Evolutionary conservation across 2,797 vertebrate genomes (phyloP).

Genomic region (Falco peregrinus): DNA sequence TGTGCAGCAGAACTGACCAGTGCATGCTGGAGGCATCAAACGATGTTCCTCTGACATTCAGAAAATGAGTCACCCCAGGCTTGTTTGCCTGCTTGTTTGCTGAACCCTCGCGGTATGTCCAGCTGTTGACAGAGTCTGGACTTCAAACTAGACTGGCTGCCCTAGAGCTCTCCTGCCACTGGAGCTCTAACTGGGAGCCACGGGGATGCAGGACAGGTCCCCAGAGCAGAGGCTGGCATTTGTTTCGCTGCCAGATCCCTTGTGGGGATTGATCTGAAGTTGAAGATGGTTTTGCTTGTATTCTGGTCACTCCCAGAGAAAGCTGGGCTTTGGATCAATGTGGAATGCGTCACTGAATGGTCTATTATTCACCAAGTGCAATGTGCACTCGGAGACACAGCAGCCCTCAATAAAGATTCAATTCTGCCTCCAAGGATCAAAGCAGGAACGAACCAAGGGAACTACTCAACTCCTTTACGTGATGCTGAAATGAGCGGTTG

Average conservation of each 20-base stretch:
- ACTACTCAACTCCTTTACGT: conserved; percentile 16
- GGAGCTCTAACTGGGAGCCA: not conserved
- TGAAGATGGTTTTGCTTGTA: conserved; percentile 54
- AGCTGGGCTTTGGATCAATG: conserved; percentile 57
- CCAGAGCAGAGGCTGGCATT: conserved; percentile 8
- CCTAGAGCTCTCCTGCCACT: conserved; percentile 19
- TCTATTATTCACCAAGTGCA: conserved; percentile 49
- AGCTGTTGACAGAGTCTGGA: not conserved
- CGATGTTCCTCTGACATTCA: not conserved
- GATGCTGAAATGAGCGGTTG: conserved; percentile 6
- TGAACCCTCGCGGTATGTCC: not conserved
- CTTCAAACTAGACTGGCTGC: conserved; percentile 23
- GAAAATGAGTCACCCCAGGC: conserved; percentile 33
- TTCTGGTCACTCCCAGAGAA: conserved; percentile 58
- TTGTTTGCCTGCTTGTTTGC: conserved; percentile 36
- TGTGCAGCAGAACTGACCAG: not conserved
- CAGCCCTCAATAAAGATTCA: conserved; percentile 49
- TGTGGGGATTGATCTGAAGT: conserved; percentile 42
- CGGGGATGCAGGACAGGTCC: conserved; percentile 2
- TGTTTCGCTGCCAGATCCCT: conserved; percentile 22
- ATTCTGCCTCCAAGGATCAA: conserved; percentile 53
- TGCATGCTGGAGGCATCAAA: not conserved
- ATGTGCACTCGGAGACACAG: not conserved
- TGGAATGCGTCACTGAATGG: conserved; percentile 49
- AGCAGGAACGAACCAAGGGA: conserved; percentile 12